Evolutionary conservation across 92 coral and sea anemone species (phyloP), one percentile per base, ranked within the genome.

Genomic region (Virgularia gustaviana): DNA sequence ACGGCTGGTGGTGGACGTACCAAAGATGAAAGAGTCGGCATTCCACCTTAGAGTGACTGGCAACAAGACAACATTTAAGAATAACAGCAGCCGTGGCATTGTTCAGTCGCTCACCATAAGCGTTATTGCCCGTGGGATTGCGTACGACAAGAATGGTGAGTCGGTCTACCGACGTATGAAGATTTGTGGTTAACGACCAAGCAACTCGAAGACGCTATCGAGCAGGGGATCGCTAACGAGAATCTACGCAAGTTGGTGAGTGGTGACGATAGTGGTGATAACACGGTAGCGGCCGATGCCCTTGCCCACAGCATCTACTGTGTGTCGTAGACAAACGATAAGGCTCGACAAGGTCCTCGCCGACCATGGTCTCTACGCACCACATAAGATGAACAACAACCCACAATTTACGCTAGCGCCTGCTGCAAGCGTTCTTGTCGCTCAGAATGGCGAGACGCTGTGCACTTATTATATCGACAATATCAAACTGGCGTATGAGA

Each of bases 311-410:
- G 58, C 58, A 30, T 52, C 25, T 52, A 19, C 25, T 24, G 58
- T 30, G 25, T 19, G 58, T 52, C 58, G 19, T n/a, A n/a, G n/a
- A n/a, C 58, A 52, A 52, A 24, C 25, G 25, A 52, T 52, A 52
- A 30, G 25, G 58, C 25, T 52, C 25, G 58, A 52, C 58, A 30
- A 19, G 58, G 25, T 52, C 58, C 25, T 52, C 25, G 58, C 58
- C n/a, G 58, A 52, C 58, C 58, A 52, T 16, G 58, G 58, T 30
- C 58, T 52, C n/a, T 52, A 52, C 58, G 58, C 58, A 6, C 58
- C 58, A 24, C 25, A 52, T 16, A 19, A 8, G 58, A 52, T 52
- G 58, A 52, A 52, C 58, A 52, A 52, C n/a, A n/a, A n/a, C n/a
- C n/a, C n/a, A n/a, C n/a, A n/a, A n/a, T n/a, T n/a, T n/a, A n/a